Conservation (phyloP, 2,797 vertebrate species). For the Pterois miles region DNA sequence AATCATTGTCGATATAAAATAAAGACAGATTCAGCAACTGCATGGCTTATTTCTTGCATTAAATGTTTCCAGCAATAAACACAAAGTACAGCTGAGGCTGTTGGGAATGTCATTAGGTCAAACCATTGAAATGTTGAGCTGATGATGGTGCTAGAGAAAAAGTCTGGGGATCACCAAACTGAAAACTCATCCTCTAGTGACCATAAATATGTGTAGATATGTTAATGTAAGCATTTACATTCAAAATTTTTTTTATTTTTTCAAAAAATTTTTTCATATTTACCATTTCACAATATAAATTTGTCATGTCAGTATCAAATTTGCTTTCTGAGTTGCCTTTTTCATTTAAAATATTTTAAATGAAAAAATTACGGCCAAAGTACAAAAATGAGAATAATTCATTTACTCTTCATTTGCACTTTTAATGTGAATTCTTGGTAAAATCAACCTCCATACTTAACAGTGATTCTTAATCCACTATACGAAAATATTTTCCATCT, state of each 20-base stretch:
- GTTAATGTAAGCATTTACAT: no score
- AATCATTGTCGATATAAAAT: no score
- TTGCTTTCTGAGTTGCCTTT: neutral
- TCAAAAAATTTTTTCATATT: no score
- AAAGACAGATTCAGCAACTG: no score
- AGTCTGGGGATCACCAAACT: no score
- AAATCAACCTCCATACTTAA: neutral
- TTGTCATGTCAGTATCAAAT: neutral
- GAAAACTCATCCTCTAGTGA: no score
- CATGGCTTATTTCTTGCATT: no score
- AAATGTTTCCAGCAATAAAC: no score
- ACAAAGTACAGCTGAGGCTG: neutral
- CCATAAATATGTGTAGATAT: no score
- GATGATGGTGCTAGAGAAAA: no score
- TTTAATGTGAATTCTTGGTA: neutral
- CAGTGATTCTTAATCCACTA: neutral
- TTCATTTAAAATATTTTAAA: neutral
- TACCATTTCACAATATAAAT: neutral
- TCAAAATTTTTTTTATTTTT: no score
- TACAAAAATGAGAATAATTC: neutral
- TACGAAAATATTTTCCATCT: neutral
- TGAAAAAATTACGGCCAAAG: neutral
- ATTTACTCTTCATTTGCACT: neutral
- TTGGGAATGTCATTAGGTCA: neutral
- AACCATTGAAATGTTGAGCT: neutral